phyloP scores from a whole-genome alignment of 2,113 vertebrate genomes.

The Vidua macroura region DNA sequence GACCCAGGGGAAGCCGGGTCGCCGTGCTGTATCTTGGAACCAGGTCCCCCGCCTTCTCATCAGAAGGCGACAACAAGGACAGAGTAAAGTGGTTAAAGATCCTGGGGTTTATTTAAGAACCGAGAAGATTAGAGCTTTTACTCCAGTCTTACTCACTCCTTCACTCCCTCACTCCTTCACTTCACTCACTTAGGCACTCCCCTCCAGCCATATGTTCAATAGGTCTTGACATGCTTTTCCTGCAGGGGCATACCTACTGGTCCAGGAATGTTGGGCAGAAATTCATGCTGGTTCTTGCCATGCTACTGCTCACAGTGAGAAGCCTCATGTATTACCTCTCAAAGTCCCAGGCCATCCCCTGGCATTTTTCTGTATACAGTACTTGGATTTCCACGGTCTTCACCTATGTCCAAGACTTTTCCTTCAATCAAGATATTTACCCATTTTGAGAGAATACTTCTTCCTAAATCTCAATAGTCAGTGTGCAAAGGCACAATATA shows the following conservation, averaged over 20 bases:
- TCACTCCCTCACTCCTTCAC: not conserved
- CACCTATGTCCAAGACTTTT: not conserved
- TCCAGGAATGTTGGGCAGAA: not conserved
- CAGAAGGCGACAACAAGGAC: not conserved
- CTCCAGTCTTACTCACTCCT: not conserved
- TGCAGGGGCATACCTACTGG: not conserved
- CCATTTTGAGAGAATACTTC: not conserved
- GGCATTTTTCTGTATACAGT: not conserved
- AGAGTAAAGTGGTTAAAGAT: not conserved
- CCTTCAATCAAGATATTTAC: not conserved
- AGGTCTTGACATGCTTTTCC: not conserved
- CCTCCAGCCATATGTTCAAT: not conserved
- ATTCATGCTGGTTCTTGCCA: not conserved
- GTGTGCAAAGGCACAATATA: not conserved
- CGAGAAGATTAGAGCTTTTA: not conserved
- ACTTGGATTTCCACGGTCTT: not conserved
- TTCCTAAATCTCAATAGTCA: not conserved
- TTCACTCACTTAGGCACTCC: not conserved
- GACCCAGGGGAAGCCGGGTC: too few relatives aligned
- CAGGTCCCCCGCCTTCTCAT: too few relatives aligned
- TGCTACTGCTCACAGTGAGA: not conserved
- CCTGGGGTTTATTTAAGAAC: not conserved
- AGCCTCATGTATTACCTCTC: fast-evolving
- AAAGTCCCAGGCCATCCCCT: not conserved
- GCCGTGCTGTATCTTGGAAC: too few relatives aligned